Base-by-base conservation (phyloP, 2,797 vertebrate genomes). In the Pteronotus mesoamericanus region DNA sequence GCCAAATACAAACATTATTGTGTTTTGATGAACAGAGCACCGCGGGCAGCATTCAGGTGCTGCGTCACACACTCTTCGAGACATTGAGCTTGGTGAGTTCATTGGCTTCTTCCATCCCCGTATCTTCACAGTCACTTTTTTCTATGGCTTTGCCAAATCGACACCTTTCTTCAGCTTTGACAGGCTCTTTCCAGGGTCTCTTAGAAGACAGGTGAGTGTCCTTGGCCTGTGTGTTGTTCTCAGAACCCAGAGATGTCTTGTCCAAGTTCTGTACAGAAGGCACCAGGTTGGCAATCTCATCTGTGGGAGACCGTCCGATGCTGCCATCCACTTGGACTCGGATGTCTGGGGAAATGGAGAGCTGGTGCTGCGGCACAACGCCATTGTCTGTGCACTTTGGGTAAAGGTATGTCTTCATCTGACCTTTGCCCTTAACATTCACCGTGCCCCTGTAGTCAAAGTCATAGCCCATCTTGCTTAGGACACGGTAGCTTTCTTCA, bases 321-420 rank as follows among this genome's bases (percentile, higher is more conserved):
- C 99, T 99, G 88, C 99, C 99, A n/a, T 99, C 99, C 97, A 99
- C 99, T 98, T 99, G 99, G 29, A 99, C 99, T 37, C 99, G 99
- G 98, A 99, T 99, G 98, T 99, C 99, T 0, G 99, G 99, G 39
- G 99, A 99, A 93, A 99, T 99, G 0, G 99, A 99, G 89, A 99
- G 98, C 97, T 99, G 99, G 98, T 99, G 99, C 97, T 99, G 99
- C 0, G 99, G 99, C 95, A 99, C 99, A 0, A 99, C 98, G 12
- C 99, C 99, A 0, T 98, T 99, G 98, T 99, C 99, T 68, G 97
- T 98, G 98, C 99, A 99, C 97, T 99, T 99, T 32, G 99, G 99
- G 98, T 99, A 99, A 8, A 99, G 99, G 98, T 99, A 99, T 98
- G 99, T 99, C 99, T 99, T 99, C 99, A 99, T 99, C 98, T 99